These are phyloP conservation scores for Ursus arctos DNA, from an alignment of 2,113 vertebrate species.

Conservation along the genomic window DNA sequence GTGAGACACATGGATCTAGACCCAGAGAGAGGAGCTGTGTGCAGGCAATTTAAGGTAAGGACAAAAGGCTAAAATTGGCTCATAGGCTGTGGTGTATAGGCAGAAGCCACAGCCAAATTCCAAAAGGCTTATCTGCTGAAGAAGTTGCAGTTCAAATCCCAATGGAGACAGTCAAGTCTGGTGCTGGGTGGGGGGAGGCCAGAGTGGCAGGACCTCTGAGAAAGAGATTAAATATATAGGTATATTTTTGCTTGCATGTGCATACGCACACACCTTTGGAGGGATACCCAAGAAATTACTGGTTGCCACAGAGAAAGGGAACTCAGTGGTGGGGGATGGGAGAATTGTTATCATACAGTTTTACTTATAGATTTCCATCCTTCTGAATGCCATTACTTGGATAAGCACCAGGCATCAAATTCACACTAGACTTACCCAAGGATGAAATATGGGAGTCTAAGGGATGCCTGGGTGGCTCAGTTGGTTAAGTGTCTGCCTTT, in stretches of 20 bases:
- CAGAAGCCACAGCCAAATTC: not conserved
- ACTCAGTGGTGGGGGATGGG: accelerated
- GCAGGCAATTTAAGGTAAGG: not conserved
- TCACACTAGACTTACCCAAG: not conserved
- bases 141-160: not conserved
- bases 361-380: not conserved
- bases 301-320: not conserved
- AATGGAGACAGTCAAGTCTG: not conserved
- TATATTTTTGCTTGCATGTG: not conserved
- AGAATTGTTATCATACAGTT: not conserved
- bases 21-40: not conserved
- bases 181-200: not conserved
- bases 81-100: not conserved
- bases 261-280: not conserved
- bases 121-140: not conserved
- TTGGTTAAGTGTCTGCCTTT: not conserved
- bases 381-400: not conserved
- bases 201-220: not conserved
- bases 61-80: not conserved
- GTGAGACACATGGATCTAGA: not conserved
- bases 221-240: not conserved
- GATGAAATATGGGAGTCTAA: not conserved
- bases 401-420: not conserved
- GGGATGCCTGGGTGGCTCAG: not conserved
- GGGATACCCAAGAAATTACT: not conserved